Evolutionary conservation across 2,888 invertebrate species (phyloP), one percentile per base, ranked within the genome.

Genomic region (Leptarthrus brevirostris): DNA sequence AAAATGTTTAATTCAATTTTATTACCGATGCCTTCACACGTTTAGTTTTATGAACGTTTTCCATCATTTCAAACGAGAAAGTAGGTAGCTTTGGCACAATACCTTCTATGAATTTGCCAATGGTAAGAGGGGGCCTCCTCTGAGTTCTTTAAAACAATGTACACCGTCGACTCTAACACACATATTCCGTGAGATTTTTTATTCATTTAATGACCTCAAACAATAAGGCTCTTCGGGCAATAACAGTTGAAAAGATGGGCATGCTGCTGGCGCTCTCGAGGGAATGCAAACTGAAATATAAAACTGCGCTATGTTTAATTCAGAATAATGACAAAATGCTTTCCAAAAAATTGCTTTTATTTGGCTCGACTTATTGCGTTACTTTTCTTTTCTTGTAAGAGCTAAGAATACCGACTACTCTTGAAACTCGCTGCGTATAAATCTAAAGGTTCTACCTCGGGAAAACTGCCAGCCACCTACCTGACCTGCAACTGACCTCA

Each of bases 271-370:
- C 16, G 61, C 26, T 61, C 58, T 18, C 58, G 16, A 24, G 49
- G 47, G 61, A 61, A 72, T 72, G 72, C 61, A 72, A 72, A 72
- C 72, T 66, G 72, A 72, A 75, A 75, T 66, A 74, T 69, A 74
- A 75, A 75, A 71, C 71, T 66, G 66, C 20, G 52, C 53, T 64
- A 75, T 75, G 72, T 75, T 75, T 75, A 74, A 75, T 75, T 75
- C 75, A 75, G 34, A 74, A 47, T 73, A 77, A 77, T 77, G 77
- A 75, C 76, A 74, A 76, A 77, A 76, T 76, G 76, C 77, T 77
- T 69, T 77, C 69, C 73, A 61, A 74, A 74, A 77, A 75, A 77
- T 77, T 77, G 75, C 73, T 77, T 76, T 77, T 73, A 72, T 77
- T 76, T 47, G 22, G 34, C 47, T 47, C 56, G 26, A 73, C 72